phyloP scores from a whole-genome alignment of 2,113 vertebrate species.

The Archilochus colubris region DNA sequence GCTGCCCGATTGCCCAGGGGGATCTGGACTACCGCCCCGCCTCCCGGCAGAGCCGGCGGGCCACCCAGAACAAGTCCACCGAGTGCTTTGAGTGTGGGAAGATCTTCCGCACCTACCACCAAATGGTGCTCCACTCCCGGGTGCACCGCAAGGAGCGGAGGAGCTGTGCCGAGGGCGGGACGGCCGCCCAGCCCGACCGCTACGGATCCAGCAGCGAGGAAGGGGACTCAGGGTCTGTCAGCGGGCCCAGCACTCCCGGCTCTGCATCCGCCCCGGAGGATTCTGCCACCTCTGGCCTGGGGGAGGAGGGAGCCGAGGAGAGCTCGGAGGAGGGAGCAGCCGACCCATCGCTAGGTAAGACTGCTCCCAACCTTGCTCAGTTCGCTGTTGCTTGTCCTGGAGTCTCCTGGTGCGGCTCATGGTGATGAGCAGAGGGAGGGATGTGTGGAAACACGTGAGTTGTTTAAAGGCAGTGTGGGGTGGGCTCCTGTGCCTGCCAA shows the following conservation, averaged over 20 bases:
- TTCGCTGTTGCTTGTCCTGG: rapidly evolving
- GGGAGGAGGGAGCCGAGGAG: constrained; percentile 78
- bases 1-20: constrained; percentile 70
- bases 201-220: constrained; percentile 88
- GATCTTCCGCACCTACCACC: constrained; percentile 94
- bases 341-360: constrained; percentile 73
- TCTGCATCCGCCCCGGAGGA: constrained; percentile 78
- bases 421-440: rapidly evolving
- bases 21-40: constrained; percentile 85
- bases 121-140: constrained; percentile 92
- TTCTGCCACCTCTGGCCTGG: constrained; percentile 81
- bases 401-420: rapidly evolving
- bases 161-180: constrained; percentile 69
- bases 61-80: constrained; percentile 82
- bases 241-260: constrained; percentile 86
- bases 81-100: constrained; percentile 96
- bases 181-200: constrained; percentile 55
- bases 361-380: background rate
- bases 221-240: constrained; percentile 83
- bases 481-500: rapidly evolving
- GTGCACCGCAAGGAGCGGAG: constrained; percentile 86
- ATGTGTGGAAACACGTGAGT: rapidly evolving
- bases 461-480: background rate
- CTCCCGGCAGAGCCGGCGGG: constrained; percentile 81
- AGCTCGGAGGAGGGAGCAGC: constrained; percentile 79